Base-by-base conservation (phyloP, 2,888 invertebrate species). In the Caenorhabditis japonica region DNA sequence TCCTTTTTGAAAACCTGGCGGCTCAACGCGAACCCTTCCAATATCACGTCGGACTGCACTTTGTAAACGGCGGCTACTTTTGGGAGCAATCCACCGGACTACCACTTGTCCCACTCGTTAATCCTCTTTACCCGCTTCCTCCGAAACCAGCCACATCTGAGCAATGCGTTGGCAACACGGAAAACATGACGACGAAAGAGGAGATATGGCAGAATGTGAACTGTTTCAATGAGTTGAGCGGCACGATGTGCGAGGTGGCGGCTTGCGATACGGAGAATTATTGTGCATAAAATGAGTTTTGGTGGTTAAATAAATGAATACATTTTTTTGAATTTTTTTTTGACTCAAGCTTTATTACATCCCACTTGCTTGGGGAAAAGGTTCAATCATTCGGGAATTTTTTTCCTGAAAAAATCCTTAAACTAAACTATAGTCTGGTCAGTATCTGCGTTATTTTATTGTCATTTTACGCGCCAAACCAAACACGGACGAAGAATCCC, bases 21-120 rank as follows among this genome's bases (percentile, higher is more conserved):
- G 7, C 51, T 21, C 53, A 53, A 53, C 12, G 27, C 7, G 34
- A 51, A 5, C 51, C 60, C 0, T 23, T 8, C 41, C 38, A 59
- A 33, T 59, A 59, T 38, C 59, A 60, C 33, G 33, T 60, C 15
- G 60, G 60, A n/a, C 34, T 60, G 8, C 60, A 60, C 36, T 61
- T 15, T 23, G 27, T 61, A 5, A 61, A 52, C 36, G 39, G 39
- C 15, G 60, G 51, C 51, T 52, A 61, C 52, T 61, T 61, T 21
- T 61, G 60, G 60, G 60, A 61, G 25, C 60, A 61, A 36, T 4
- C 60, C 0, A 15, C 36, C 17, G 60, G 60, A 1, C 34, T 61
- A 2, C 43, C 60, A 5, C 17, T 61, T 13, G 27, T 44, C 25
- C 34, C 60, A 8, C 23, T 61, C 7, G 5, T 36, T 25, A 51